Base-by-base conservation (phyloP, 2,797 vertebrate genomes). In the Meda fulgida region DNA sequence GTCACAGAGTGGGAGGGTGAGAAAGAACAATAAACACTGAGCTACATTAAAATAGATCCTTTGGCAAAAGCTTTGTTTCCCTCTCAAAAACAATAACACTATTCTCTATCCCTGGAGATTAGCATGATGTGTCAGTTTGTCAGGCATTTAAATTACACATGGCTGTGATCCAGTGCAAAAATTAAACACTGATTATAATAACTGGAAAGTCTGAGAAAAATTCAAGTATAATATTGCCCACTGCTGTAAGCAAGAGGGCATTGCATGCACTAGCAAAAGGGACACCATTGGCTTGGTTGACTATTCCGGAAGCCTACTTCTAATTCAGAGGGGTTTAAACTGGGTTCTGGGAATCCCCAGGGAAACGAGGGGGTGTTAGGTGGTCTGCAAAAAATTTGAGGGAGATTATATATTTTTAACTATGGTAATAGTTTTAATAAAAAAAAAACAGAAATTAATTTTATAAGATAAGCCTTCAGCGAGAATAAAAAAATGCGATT, bases 31-130 rank as follows among this genome's bases (percentile, higher is more conserved):
- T 72, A 79, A 83, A 79, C 80, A 86, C 77, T 29, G 70, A 78
- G 72, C 53, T 63, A 48, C 80, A 87, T 85, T 85, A 87, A 91
- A 90, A 86, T 87, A 89, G 84, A 89, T 87, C 88, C 58, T 48
- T 77, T n/a, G 31, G 72, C 75, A 51, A 58, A 73, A 43, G 78
- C n/a, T 19, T 7, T 58, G 77, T 75, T 85, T 86, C 63, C 34
- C 73, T 10, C 70, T 73, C 79, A 86, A 73, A 34, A 89, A 86
- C 1, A 89, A 88, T 58, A 88, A 84, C 34, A 71, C 53, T 34
- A 16, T 70, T 40, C 19, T 77, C 7, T 0, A 29, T 48, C 63
- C 4, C 43, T 65, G 65, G 55, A 75, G 84, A 65, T 23, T 5
- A 63, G 65, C 36, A 71, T 72, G 36, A 71, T 80, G 69, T 63